phyloP scores from a whole-genome alignment of 2,797 vertebrate genomes.

The Syngnathus rostellatus region DNA sequence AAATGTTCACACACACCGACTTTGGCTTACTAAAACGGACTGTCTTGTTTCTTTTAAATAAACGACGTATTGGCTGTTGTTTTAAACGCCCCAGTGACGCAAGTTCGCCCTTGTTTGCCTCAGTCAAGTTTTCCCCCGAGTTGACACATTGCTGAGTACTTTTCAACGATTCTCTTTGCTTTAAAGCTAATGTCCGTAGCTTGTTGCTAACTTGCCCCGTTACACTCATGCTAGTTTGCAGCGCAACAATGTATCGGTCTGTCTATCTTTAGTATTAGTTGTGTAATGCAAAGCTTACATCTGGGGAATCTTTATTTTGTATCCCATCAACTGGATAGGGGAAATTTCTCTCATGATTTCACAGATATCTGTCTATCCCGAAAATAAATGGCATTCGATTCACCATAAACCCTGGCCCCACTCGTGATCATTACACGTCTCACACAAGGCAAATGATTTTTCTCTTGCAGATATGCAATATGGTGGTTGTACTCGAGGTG shows the following conservation, averaged over 20 bases:
- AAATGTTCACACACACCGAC: slow-evolving; percentile 14
- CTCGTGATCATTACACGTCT: not conserved
- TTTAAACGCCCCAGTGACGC: not conserved
- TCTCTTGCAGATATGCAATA: slow-evolving; percentile 86
- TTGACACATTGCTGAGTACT: slow-evolving; percentile 44
- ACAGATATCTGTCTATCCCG: not conserved
- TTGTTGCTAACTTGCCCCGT: slow-evolving; percentile 16
- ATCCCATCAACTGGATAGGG: no score
- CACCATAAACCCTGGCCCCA: no score
- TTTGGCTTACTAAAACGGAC: slow-evolving; percentile 7
- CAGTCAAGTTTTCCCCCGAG: not conserved
- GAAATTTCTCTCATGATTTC: no score
- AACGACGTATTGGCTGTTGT: not conserved
- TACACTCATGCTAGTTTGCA: slow-evolving; percentile 13
- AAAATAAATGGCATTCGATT: not conserved
- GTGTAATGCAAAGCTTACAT: no score
- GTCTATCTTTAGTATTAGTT: not conserved
- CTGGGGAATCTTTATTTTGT: no score
- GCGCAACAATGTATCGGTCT: not conserved
- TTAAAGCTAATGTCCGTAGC: slow-evolving; percentile 22
- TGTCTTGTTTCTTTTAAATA: not conserved
- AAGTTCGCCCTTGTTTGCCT: not conserved
- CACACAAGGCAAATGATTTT: not conserved
- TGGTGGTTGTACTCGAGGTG: slow-evolving; percentile 96
- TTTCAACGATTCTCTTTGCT: slow-evolving; percentile 28